Base-by-base conservation (phyloP, 2,797 vertebrate species). In the Gephyroberyx darwinii region DNA sequence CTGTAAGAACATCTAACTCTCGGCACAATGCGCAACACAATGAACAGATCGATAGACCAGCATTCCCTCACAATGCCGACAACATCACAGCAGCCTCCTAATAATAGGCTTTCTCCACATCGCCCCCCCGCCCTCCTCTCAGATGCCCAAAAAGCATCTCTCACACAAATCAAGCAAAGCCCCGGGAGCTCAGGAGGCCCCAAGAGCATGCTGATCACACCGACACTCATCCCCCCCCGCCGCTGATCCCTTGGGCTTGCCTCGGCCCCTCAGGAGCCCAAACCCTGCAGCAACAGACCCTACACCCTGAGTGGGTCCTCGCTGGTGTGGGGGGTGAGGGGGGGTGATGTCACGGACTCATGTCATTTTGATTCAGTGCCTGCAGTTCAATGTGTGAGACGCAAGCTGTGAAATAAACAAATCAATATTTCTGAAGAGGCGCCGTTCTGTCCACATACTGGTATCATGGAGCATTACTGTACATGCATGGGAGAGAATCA, bases 131-230 rank as follows among this genome's bases (percentile, higher is more conserved):
- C 68, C 74, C 56, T 53, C 37, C 20, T 67, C 78, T 81, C 77
- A 70, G 48, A 33, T 31, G 57, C 69, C 73, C 82, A 60, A 71
- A 82, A 86, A 77, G 58, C 67, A 16, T 69, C 65, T 75, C 83
- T 81, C 78, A 83, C 83, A 88, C 88, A 83, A 89, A 90, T 91
- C 89, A 90, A 87, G 74, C 43, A 35, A 70, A 82, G 65, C 69
- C 69, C 81, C 39, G 56, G 77, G 80, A 80, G 78, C 72, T 82
- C 76, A 58, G 60, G 22, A 0, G 62, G 77, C 69, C 84, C 83
- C 84, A 20, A 33, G 86, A 87, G 85, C 79, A 74, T n/a, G 77
- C 82, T 83, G 84, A 91, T 89, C 84, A 82, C 86, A 77, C 61
- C 43, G 41, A 79, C 80, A 71, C 68, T 74, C 79, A 19, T 54